These are phyloP conservation scores for Perccottus glenii DNA, from an alignment of 2,113 vertebrate species.

Conservation along the genomic window DNA sequence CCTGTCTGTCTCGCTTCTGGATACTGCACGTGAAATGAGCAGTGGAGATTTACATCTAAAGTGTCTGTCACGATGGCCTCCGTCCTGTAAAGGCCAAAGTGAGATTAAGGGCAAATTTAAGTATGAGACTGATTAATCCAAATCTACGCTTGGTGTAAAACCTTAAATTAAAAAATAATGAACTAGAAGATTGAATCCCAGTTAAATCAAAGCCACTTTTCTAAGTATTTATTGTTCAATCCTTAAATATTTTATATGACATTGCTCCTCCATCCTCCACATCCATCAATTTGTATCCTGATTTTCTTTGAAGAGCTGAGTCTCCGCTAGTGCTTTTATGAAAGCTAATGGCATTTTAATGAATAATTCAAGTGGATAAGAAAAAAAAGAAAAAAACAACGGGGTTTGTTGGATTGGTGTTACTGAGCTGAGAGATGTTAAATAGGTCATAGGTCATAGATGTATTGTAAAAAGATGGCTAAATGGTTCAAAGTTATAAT, in stretches of 20 bases:
- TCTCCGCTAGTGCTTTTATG: slow-evolving; percentile 1
- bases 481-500: neutral
- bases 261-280: slow-evolving; percentile 2
- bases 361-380: slow-evolving; percentile 51
- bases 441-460: slow-evolving; percentile 11
- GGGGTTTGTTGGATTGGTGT: slow-evolving; percentile 19
- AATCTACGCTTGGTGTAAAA: slow-evolving; percentile 6
- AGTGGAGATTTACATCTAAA: slow-evolving; percentile 32
- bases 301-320: slow-evolving; percentile 25
- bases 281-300: slow-evolving; percentile 20
- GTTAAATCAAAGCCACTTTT: no score
- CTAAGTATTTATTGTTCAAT: no score
- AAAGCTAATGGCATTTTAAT: slow-evolving; percentile 33
- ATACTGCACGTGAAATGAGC: slow-evolving; percentile 39
- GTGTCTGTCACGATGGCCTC: slow-evolving; percentile 21
- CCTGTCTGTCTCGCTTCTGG: slow-evolving; percentile 41
- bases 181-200: neutral
- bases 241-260: no score
- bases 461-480: neutral
- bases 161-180: neutral
- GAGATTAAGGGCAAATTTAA: slow-evolving; percentile 49
- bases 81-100: slow-evolving; percentile 24
- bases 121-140: slow-evolving; percentile 12
- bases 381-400: slow-evolving; percentile 33
- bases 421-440: slow-evolving; percentile 22